Evolutionary conservation across 2,113 vertebrate species (phyloP).

Genomic region (Scomber japonicus): DNA sequence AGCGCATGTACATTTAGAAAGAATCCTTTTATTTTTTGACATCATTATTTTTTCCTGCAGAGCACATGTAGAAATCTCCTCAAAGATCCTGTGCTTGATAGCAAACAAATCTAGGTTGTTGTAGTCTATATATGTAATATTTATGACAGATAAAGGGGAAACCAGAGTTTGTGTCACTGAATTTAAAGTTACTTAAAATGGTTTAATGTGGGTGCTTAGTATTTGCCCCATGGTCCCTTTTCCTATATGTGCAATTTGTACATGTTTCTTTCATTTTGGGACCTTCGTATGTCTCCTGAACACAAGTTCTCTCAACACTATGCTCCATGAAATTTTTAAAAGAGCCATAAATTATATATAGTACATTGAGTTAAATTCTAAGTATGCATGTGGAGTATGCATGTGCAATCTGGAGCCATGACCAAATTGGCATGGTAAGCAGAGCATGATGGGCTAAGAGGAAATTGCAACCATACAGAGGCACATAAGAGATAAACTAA

Average conservation of each 20-base stretch:
- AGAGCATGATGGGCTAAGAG: slow-evolving; percentile 1
- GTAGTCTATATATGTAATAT: not conserved
- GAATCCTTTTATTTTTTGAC: not conserved
- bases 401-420: slow-evolving; percentile 1
- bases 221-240: not conserved
- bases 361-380: slow-evolving; percentile 24
- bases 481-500: slow-evolving; percentile 17
- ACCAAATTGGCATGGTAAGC: slow-evolving; percentile 21
- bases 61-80: too few relatives aligned
- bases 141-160: not conserved
- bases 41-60: not conserved
- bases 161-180: not conserved
- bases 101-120: not conserved
- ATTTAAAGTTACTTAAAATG: slow-evolving; percentile 35
- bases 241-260: not conserved
- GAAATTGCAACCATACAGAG: not conserved
- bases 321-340: slow-evolving; percentile 65
- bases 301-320: slow-evolving; percentile 3
- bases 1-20: not conserved
- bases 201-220: not conserved
- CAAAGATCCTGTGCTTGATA: not conserved
- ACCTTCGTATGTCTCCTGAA: slow-evolving; percentile 8
- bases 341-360: slow-evolving; percentile 60
- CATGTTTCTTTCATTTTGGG: slow-evolving; percentile 26
- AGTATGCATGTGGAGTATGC: slow-evolving; percentile 27